Percentiles rank a stretch among this genome's conserved stretches.
phyloP scores from a whole-genome alignment of 1,140 invertebrate genomes.

The Cydia pomonella region DNA sequence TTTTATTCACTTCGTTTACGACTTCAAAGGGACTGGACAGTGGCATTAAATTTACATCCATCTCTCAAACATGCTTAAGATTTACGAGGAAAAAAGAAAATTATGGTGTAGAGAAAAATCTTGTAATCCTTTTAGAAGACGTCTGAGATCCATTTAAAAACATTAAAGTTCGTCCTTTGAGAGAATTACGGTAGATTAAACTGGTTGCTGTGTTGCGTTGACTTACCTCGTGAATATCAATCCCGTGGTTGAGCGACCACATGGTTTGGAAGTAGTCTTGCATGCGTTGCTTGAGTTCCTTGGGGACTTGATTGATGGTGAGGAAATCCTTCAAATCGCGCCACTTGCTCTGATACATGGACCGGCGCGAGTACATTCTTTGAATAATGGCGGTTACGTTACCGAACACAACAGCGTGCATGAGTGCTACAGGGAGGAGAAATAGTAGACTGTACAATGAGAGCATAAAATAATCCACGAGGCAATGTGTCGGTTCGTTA shows the following conservation, averaged over 20 bases:
- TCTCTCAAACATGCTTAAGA: conserved; percentile 23
- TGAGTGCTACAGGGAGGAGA: conserved; percentile 86
- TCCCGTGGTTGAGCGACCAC: conserved; percentile 99
- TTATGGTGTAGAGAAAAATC: conserved; percentile 2
- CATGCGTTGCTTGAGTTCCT: conserved; percentile 97
- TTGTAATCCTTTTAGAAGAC: conserved; percentile 19
- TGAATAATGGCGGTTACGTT: conserved; percentile 99
- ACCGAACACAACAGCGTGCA: conserved; percentile 99
- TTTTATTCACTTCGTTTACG: conserved; percentile 36
- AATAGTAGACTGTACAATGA: too few relatives aligned
- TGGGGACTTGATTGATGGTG: conserved; percentile 96
- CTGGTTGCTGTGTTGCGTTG: conserved; percentile 35
- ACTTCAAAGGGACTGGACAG: conserved; percentile 41
- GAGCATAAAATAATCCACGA: too few relatives aligned
- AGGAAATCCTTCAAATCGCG: conserved; percentile 98
- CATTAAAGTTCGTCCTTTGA: conserved; percentile 16
- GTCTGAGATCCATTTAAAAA: conserved; percentile 20
- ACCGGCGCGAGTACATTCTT: conserved; percentile 97
- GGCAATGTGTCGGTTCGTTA: too few relatives aligned
- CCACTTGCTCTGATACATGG: conserved; percentile 98
- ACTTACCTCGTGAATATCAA: conserved; percentile 96
- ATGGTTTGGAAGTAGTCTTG: conserved; percentile 99
- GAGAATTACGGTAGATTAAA: conserved; percentile 41
- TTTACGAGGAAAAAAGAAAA: conserved; percentile 26
- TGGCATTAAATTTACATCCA: conserved; percentile 32